Evolutionary conservation across 2,888 invertebrate genomes (phyloP).

Genomic region (Hecatera dysodea): DNA sequence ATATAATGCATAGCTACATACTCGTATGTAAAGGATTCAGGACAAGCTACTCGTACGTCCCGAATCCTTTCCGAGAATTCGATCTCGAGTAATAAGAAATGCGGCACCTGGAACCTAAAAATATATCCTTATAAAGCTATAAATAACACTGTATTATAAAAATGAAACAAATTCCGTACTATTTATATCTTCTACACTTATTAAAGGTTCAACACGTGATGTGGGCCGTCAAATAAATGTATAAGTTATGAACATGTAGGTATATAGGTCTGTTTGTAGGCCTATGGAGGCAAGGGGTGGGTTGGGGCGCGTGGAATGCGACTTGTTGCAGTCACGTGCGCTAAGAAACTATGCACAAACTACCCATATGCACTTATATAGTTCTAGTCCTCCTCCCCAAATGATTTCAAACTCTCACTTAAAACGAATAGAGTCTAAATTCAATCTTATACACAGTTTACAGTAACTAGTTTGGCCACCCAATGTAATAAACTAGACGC

Average conservation of each 20-base stretch:
- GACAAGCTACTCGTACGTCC: too few relatives aligned
- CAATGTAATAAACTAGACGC: constrained; percentile 56
- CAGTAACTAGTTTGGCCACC: constrained; percentile 53
- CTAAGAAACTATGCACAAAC: constrained; percentile 73
- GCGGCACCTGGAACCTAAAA: constrained; percentile 33
- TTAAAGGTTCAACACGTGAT: constrained; percentile 24
- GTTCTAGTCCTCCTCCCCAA: constrained; percentile 32
- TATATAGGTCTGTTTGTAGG: constrained; percentile 63
- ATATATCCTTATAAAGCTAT: constrained; percentile 37
- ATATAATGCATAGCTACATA: too few relatives aligned
- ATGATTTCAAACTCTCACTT: constrained; percentile 18
- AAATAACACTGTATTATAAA: constrained; percentile 38
- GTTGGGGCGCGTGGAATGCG: constrained; percentile 73
- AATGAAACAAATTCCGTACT: constrained; percentile 11
- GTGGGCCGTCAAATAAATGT: constrained; percentile 25
- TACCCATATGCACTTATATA: constrained; percentile 67
- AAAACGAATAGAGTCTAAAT: constrained; percentile 38
- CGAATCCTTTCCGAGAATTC: constrained; percentile 29
- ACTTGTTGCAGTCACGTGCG: constrained; percentile 87
- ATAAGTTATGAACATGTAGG: neutral
- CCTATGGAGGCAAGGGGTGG: constrained; percentile 60
- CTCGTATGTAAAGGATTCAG: too few relatives aligned
- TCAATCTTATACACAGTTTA: constrained; percentile 24
- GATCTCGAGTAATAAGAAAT: constrained; percentile 13
- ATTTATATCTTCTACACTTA: constrained; percentile 32